These are phyloP conservation scores for Formica selysi DNA, from an alignment of 1,140 invertebrate species.

Conservation along the genomic window DNA sequence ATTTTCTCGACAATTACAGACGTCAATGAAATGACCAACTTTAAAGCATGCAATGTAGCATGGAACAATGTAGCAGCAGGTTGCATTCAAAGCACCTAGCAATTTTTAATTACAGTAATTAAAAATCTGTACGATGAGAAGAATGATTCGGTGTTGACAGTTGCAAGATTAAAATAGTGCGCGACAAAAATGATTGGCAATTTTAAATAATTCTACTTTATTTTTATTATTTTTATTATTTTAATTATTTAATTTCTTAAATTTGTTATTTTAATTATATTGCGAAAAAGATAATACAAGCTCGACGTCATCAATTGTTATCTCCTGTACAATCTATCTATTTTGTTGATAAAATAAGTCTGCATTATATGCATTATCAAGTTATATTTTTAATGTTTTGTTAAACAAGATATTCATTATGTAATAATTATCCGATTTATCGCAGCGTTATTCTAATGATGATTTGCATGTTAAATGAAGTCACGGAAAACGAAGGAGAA, in stretches of 20 bases:
- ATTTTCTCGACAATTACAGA: background rate
- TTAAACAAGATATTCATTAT: background rate
- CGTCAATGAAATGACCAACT: background rate
- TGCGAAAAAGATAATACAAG: background rate
- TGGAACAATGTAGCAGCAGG: no score
- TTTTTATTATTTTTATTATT: background rate
- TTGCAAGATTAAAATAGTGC: background rate
- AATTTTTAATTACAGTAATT: constrained; percentile 30
- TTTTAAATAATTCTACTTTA: background rate
- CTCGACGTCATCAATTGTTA: background rate
- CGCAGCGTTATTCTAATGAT: background rate
- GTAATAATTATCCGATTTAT: constrained; percentile 22
- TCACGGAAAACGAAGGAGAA: background rate
- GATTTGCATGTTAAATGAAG: constrained; percentile 15
- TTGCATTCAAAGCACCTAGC: background rate
- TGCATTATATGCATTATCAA: background rate
- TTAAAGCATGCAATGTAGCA: background rate
- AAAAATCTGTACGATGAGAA: constrained; percentile 13
- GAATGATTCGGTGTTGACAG: background rate
- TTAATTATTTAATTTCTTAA: no score
- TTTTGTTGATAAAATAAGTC: background rate
- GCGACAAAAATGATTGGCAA: background rate
- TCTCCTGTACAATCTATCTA: background rate
- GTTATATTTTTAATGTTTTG: background rate
- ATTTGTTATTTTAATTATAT: background rate